Conservation (phyloP, 2,888 invertebrate species). For the Agrochola lychnidis region DNA sequence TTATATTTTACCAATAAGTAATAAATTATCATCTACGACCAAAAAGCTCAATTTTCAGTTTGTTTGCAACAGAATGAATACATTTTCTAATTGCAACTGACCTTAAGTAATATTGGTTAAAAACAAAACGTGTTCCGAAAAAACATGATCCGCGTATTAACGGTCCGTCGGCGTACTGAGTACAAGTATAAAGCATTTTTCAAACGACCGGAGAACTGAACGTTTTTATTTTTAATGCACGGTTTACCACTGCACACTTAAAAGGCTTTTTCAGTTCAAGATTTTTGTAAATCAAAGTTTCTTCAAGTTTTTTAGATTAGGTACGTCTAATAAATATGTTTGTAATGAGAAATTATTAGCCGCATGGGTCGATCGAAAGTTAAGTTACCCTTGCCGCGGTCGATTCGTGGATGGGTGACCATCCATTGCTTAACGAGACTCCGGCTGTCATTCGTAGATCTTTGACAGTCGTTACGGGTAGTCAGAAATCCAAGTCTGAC, state of each 20-base stretch:
- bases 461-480: too few species aligned
- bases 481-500: too few species aligned
- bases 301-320: not conserved
- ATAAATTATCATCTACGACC: not conserved
- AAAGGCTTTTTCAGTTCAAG: slow-evolving; percentile 25
- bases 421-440: not conserved
- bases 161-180: not conserved
- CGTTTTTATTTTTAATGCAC: slow-evolving; percentile 14
- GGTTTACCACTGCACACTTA: not conserved
- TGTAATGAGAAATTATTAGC: not conserved
- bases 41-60: not conserved
- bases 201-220: slow-evolving; percentile 14
- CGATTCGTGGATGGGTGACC: not conserved
- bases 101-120: not conserved
- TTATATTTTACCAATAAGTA: not conserved
- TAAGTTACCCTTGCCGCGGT: not conserved
- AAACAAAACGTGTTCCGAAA: not conserved
- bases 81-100: not conserved
- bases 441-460: too few species aligned
- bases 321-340: not conserved
- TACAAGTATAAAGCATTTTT: slow-evolving; percentile 19
- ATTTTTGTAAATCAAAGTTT: not conserved
- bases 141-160: not conserved
- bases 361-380: not conserved
- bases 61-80: not conserved